phyloP scores from a whole-genome alignment of 2,888 invertebrate species.

The Hololepta plana region DNA sequence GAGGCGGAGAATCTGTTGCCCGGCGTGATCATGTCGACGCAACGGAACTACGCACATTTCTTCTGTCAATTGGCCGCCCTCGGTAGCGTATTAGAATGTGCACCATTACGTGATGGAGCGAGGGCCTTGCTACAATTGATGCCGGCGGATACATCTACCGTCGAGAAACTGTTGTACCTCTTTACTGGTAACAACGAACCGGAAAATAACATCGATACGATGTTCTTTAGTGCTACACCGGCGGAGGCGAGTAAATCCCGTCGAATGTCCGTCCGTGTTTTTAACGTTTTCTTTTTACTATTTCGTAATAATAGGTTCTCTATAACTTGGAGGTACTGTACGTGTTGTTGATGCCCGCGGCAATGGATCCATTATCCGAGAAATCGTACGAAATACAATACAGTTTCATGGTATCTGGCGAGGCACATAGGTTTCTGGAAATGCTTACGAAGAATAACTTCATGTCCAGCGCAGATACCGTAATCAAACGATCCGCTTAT shows the following conservation, averaged over 20 bases:
- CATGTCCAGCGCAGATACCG: slow-evolving; percentile 58
- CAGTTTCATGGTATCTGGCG: slow-evolving; percentile 46
- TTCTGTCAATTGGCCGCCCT: slow-evolving; percentile 76
- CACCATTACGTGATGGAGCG: slow-evolving; percentile 68
- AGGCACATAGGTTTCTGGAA: slow-evolving; percentile 51
- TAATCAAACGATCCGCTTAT: slow-evolving; percentile 54
- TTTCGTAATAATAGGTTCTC: slow-evolving; percentile 37
- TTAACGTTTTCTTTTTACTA: not conserved
- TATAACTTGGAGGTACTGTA: slow-evolving; percentile 50
- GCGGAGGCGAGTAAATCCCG: slow-evolving; percentile 38
- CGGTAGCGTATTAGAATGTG: slow-evolving; percentile 65
- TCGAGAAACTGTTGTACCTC: slow-evolving; percentile 35
- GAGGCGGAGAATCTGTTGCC: slow-evolving; percentile 74
- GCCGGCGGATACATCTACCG: slow-evolving; percentile 43
- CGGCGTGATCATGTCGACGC: slow-evolving; percentile 76
- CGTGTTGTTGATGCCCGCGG: slow-evolving; percentile 83
- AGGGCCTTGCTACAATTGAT: slow-evolving; percentile 61
- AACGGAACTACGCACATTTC: slow-evolving; percentile 58
- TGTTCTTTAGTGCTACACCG: slow-evolving; percentile 52
- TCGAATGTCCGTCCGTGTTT: not conserved
- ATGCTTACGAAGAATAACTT: slow-evolving; percentile 76
- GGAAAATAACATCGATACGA: slow-evolving; percentile 31
- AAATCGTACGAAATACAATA: slow-evolving; percentile 51
- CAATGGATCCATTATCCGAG: slow-evolving; percentile 57
- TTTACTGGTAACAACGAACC: slow-evolving; percentile 28